These are phyloP conservation scores for Danaus melanippus DNA, from an alignment of 1,140 invertebrate genomes.

Conservation along the genomic window DNA sequence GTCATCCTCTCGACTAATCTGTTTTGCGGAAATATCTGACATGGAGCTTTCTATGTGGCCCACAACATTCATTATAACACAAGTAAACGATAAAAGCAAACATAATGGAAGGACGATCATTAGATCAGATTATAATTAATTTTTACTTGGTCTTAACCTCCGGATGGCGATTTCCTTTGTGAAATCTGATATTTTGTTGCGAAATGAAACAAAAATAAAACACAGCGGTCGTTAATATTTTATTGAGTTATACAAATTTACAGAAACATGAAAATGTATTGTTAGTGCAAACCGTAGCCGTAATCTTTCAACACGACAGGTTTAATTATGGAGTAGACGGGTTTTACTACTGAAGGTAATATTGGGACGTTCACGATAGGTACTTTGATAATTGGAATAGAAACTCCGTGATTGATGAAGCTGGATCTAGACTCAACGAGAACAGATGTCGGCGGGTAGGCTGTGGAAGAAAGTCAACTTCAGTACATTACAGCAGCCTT, in stretches of 20 bases:
- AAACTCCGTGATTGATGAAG: conserved; percentile 40
- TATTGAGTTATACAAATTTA: conserved; percentile 9
- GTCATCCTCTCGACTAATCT: no score
- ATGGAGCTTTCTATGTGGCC: no score
- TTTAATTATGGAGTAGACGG: background rate
- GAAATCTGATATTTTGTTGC: background rate
- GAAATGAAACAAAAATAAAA: conserved; percentile 23
- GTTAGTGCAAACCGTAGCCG: no score
- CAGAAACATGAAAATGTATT: no score
- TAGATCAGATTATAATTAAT: no score
- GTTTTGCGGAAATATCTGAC: no score
- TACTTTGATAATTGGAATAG: conserved; percentile 22
- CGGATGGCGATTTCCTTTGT: no score
- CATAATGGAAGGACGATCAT: no score
- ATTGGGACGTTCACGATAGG: conserved; percentile 26
- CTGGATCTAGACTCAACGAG: conserved; percentile 29
- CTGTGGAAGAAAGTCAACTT: conserved; percentile 35
- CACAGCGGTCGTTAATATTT: conserved; percentile 19
- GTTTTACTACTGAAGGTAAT: conserved; percentile 8
- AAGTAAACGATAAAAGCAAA: no score
- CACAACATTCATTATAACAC: no score
- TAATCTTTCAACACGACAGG: no score
- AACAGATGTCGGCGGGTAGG: conserved; percentile 20
- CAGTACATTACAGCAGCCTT: conserved; percentile 19
- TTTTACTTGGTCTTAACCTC: no score